Conservation (phyloP, 92 coral and sea anemone genomes). For the Epizoanthus stellaris region DNA sequence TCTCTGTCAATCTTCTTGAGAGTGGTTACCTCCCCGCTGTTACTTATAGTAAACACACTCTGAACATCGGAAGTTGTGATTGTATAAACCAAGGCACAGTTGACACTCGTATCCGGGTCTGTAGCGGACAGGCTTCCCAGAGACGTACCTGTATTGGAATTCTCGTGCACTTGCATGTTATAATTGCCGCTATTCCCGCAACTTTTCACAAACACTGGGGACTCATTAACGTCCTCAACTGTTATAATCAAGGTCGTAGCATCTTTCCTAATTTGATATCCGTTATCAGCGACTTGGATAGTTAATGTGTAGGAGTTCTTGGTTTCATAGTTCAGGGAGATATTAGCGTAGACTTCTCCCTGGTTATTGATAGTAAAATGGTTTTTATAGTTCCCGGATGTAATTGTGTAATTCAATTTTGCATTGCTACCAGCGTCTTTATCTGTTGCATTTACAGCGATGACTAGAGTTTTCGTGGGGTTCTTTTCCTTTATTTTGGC, state of each 20-base stretch:
- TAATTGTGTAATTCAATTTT: constrained; percentile 52
- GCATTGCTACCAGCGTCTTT: constrained; percentile 62
- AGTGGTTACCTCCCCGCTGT: constrained; percentile 60
- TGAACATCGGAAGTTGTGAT: constrained; percentile 66
- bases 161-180: constrained; percentile 61
- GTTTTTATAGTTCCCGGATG: constrained; percentile 40
- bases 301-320: constrained; percentile 55
- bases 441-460: constrained; percentile 75
- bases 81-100: constrained; percentile 52
- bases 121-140: constrained; percentile 51
- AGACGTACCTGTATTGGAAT: constrained; percentile 21
- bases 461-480: constrained; percentile 51
- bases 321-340: constrained; percentile 70
- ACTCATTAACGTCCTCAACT: constrained; percentile 78
- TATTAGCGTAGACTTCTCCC: constrained; percentile 66
- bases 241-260: constrained; percentile 45
- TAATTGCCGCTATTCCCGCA: constrained; percentile 67
- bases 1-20: constrained; percentile 81
- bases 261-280: constrained; percentile 43
- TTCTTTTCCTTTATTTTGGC: constrained; percentile 60
- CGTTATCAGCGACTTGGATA: constrained; percentile 75
- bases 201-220: constrained; percentile 53
- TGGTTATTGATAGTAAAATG: constrained; percentile 55
- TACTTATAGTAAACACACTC: constrained; percentile 61
- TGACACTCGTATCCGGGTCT: constrained; percentile 73